A percentile compares a stretch with the other conserved stretches of the same genome.
These are phyloP conservation scores for Melikaiella ostensackeni DNA, from an alignment of 2,888 invertebrate genomes.

Conservation along the genomic window DNA sequence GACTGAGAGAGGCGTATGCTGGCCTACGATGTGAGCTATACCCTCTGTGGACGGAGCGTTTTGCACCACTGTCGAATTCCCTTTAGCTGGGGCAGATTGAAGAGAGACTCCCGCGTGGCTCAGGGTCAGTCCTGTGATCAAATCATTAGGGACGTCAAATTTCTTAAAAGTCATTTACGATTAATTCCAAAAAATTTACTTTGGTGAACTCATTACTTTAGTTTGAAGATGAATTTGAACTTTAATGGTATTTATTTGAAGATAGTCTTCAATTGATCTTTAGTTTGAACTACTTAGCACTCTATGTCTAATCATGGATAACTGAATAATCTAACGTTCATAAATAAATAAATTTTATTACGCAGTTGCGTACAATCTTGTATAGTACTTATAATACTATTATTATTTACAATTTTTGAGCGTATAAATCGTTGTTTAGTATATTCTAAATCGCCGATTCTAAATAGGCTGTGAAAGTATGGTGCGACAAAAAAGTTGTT, in stretches of 20 bases:
- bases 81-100: conserved; percentile 69
- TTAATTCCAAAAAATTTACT: not conserved
- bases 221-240: not conserved
- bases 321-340: conserved; percentile 27
- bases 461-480: not conserved
- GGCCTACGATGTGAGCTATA: conserved; percentile 76
- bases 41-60: conserved; percentile 73
- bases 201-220: not conserved
- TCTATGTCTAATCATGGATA: conserved; percentile 21
- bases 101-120: conserved; percentile 78
- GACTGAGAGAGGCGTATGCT: conserved; percentile 73
- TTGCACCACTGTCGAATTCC: conserved; percentile 70
- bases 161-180: not conserved
- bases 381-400: conserved; percentile 34
- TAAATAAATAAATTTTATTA: conserved; percentile 38
- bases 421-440: conserved; percentile 12
- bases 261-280: not conserved
- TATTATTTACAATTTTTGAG: conserved; percentile 29
- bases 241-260: not conserved
- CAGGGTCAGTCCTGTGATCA: conserved; percentile 71
- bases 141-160: conserved; percentile 33
- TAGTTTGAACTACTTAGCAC: not conserved
- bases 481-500: conserved; percentile 12
- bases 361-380: conserved; percentile 20
- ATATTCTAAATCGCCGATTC: conserved; percentile 25